Evolutionary conservation across 1,140 invertebrate species (phyloP).

Genomic region (Caenorhabditis inopinata): DNA sequence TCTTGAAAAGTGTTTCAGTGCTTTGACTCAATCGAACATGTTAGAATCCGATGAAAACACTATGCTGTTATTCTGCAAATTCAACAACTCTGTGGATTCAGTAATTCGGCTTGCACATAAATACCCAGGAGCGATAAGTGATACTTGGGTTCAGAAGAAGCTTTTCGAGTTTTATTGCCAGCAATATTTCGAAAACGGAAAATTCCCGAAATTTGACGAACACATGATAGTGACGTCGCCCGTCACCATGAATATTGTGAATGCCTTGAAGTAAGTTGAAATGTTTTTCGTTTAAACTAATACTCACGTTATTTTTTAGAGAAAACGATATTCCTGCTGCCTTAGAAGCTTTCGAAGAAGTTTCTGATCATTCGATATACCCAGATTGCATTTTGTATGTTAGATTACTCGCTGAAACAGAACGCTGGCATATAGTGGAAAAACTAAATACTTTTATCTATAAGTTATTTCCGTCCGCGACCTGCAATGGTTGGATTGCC

Average conservation of each 20-base stretch:
- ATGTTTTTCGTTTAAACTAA: background rate
- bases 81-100: background rate
- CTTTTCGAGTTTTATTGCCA: background rate
- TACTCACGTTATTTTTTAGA: background rate
- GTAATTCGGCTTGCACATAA: background rate
- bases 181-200: background rate
- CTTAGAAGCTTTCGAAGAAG: background rate
- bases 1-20: background rate
- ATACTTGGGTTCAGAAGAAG: background rate
- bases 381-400: background rate
- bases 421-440: background rate
- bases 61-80: background rate
- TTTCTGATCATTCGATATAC: background rate
- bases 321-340: background rate
- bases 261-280: background rate
- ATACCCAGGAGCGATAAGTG: background rate
- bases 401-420: background rate
- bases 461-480: background rate
- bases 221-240: background rate
- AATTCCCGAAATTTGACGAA: background rate
- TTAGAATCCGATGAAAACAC: background rate
- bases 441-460: background rate
- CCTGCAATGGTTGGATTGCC: background rate
- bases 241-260: background rate
- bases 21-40: background rate